Percentiles rank a stretch among this genome's conserved stretches.
Evolutionary conservation across 2,888 invertebrate species (phyloP).

Genomic region (Teinopalpus imperialis): DNA sequence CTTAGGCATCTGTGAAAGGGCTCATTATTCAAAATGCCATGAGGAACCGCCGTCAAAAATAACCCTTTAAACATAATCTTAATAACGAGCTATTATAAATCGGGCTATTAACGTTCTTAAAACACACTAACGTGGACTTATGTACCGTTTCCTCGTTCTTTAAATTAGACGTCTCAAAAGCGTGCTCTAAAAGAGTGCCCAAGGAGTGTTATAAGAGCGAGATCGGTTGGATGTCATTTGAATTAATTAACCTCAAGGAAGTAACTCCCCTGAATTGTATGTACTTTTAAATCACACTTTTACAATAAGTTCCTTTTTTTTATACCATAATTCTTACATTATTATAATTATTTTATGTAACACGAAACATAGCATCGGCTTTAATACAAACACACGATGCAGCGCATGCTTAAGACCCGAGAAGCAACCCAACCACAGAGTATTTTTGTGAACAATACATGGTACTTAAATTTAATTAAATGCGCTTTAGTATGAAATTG

Average conservation of each 20-base stretch:
- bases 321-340: slow-evolving; percentile 1
- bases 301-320: slow-evolving; percentile 9
- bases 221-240: slow-evolving; percentile 45
- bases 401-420: too few species aligned
- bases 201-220: slow-evolving; percentile 34
- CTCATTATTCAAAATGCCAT: slow-evolving; percentile 25
- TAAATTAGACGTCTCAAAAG: slow-evolving; percentile 49
- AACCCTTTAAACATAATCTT: slow-evolving; percentile 27
- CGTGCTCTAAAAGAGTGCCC: slow-evolving; percentile 35
- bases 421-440: too few species aligned
- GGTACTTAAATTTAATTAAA: not conserved
- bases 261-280: slow-evolving; percentile 32
- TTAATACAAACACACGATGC: too few species aligned
- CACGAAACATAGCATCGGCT: too few species aligned
- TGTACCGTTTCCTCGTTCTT: slow-evolving; percentile 55
- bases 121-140: slow-evolving; percentile 54
- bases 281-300: slow-evolving; percentile 7
- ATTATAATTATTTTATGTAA: too few species aligned
- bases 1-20: slow-evolving; percentile 11
- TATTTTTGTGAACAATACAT: too few species aligned
- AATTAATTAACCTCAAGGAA: slow-evolving; percentile 59
- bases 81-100: slow-evolving; percentile 53
- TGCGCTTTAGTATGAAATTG: not conserved
- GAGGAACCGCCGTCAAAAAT: slow-evolving; percentile 29
- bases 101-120: slow-evolving; percentile 56